Conservation (phyloP, 2,797 vertebrate species). For the Euthynnus affinis region DNA sequence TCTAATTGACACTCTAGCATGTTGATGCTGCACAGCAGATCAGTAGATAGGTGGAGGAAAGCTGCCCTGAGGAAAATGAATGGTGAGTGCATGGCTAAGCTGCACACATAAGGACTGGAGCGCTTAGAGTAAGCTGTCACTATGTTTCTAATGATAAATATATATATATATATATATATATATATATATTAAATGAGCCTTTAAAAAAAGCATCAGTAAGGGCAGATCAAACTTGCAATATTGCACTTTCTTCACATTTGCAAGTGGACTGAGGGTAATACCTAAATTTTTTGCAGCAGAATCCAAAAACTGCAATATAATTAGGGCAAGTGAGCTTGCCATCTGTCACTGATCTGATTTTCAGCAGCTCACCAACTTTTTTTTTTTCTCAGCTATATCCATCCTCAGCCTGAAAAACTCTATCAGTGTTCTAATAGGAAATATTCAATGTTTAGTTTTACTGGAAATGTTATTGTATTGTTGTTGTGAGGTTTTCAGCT, state of each 20-base stretch:
- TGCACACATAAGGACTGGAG: slow-evolving; percentile 49
- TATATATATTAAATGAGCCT: too few relatives aligned
- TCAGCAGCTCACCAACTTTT: background rate
- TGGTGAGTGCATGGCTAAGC: slow-evolving; percentile 52
- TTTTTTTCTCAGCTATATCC: too few relatives aligned
- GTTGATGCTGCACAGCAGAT: slow-evolving; percentile 78
- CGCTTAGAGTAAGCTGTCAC: slow-evolving; percentile 40
- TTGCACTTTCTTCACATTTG: slow-evolving; percentile 12
- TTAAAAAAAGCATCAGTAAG: slow-evolving; percentile 47
- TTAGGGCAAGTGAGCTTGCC: slow-evolving; percentile 14
- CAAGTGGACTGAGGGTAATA: slow-evolving; percentile 8
- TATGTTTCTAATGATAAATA: slow-evolving; percentile 40
- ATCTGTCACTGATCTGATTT: slow-evolving; percentile 42
- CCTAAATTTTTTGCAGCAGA: slow-evolving; percentile 21
- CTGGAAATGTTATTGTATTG: background rate
- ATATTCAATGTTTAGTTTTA: slow-evolving; percentile 24
- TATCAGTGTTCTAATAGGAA: background rate
- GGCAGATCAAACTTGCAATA: slow-evolving; percentile 24
- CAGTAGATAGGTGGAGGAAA: slow-evolving; percentile 75
- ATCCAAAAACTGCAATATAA: slow-evolving; percentile 16
- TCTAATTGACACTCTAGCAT: slow-evolving; percentile 83
- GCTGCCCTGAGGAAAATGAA: slow-evolving; percentile 71
- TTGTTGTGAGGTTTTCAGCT: background rate
- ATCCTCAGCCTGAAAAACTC: background rate
- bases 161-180: too few relatives aligned